A percentile compares a stretch with the other conserved stretches of the same genome.
These are phyloP conservation scores for Tipula lateralis DNA, from an alignment of 2,888 invertebrate genomes.

Conservation along the genomic window DNA sequence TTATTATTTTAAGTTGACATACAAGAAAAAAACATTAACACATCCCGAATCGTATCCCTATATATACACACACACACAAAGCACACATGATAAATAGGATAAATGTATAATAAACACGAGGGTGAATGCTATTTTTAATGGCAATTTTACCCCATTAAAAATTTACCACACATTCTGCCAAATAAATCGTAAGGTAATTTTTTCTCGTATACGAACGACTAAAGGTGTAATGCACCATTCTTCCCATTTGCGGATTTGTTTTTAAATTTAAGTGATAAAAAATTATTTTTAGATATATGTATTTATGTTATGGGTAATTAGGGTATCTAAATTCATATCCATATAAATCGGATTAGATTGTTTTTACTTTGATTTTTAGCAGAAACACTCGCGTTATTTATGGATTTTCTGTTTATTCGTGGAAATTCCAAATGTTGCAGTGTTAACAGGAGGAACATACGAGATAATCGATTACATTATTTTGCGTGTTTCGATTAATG, in stretches of 20 bases:
- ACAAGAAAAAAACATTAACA: neutral
- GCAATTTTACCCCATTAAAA: conserved; percentile 11
- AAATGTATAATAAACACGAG: neutral
- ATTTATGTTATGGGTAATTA: neutral
- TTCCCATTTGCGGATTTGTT: neutral
- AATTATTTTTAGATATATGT: neutral
- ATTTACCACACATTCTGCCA: neutral
- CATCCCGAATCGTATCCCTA: neutral
- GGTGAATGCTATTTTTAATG: neutral
- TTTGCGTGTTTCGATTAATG: too few species aligned
- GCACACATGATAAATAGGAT: neutral
- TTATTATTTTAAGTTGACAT: neutral
- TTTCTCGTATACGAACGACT: neutral
- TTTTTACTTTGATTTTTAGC: neutral
- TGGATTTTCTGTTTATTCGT: neutral
- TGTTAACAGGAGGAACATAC: too few species aligned
- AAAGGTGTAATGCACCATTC: neutral
- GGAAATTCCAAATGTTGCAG: too few species aligned
- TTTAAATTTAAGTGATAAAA: neutral
- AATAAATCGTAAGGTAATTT: neutral
- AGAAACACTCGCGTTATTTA: neutral
- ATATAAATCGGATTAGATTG: neutral
- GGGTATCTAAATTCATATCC: neutral
- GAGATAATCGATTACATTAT: too few species aligned
- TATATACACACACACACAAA: neutral